phyloP scores from a whole-genome alignment of 2,888 invertebrate genomes.

The Drosophila affinis region DNA sequence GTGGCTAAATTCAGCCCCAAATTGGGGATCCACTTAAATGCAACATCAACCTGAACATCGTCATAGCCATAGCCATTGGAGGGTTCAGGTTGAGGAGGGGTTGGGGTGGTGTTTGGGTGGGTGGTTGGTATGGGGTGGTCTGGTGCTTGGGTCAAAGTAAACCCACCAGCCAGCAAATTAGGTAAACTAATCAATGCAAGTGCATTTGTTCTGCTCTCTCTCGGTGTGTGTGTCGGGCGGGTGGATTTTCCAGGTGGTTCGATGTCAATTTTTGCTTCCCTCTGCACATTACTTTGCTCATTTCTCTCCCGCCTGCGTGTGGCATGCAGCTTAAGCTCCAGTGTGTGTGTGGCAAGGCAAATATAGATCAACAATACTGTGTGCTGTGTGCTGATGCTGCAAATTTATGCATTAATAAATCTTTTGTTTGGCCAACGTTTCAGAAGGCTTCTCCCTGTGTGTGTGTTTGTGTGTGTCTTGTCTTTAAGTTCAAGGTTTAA shows the following conservation, averaged over 20 bases:
- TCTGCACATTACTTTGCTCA: background rate
- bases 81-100: no score
- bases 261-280: constrained; percentile 20
- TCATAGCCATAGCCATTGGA: no score
- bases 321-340: constrained; percentile 65
- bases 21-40: constrained; percentile 45
- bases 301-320: background rate
- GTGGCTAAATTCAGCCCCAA: background rate
- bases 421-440: constrained; percentile 71
- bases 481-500: constrained; percentile 20
- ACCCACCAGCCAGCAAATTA: constrained; percentile 20
- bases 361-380: constrained; percentile 43
- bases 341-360: constrained; percentile 30
- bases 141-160: background rate
- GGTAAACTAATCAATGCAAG: constrained; percentile 51
- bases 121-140: background rate
- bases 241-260: constrained; percentile 28
- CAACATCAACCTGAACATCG: constrained; percentile 31
- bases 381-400: constrained; percentile 63
- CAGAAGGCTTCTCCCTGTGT: background rate
- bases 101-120: no score
- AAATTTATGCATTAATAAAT: constrained; percentile 73
- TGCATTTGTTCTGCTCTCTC: constrained; percentile 40
- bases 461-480: background rate
- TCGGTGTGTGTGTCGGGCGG: constrained; percentile 5